Base-by-base conservation (phyloP, 2,113 vertebrate genomes). In the Thunnus maccoyii region DNA sequence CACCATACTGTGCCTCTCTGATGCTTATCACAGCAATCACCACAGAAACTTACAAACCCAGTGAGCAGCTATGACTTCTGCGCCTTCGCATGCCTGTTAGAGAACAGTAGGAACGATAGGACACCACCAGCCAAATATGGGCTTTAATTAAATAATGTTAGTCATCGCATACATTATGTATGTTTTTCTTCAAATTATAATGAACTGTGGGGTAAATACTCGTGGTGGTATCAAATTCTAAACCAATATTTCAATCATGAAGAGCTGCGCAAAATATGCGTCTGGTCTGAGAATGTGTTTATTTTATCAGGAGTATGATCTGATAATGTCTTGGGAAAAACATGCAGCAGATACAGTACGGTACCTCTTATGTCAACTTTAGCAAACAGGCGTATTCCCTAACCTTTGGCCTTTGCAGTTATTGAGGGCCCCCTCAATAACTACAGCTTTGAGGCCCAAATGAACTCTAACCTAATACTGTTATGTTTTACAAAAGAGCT, bases 11-110 rank as follows among this genome's bases (percentile, higher is more conserved):
- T 16, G 84, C 77, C 8, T 25, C 58, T 67, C 61, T 52, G 61
- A 86, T 76, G 78, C 68, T 76, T 80, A 80, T 87, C 86, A 46
- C 80, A 72, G 66, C 74, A 25, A 69, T 79, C 86, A n/a, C 81
- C 66, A 11, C 64, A 58, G 74, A 84, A 85, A 72, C 77, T 58
- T 57, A 77, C 70, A 77, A 85, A 85, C 73, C 78, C 36, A 22
- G 63, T 2, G 62, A 75, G 84, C 64, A 46, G 72, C 64, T 41
- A 11, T 13, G 69, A 41, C 57, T 76, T 58, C 52, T 32, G 32
- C 36, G 15, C 41, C 41, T 56, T 41, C 8, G 3, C 41, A 17
- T 52, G 41, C 60, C 81, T 64, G 52, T 14, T 18, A 14, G 46
- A 46, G 50, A 67, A 44, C 63, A 56, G 74, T 25, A 18, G 68